Base-by-base conservation (phyloP, 2,888 invertebrate genomes). In the Netelia inedita region DNA sequence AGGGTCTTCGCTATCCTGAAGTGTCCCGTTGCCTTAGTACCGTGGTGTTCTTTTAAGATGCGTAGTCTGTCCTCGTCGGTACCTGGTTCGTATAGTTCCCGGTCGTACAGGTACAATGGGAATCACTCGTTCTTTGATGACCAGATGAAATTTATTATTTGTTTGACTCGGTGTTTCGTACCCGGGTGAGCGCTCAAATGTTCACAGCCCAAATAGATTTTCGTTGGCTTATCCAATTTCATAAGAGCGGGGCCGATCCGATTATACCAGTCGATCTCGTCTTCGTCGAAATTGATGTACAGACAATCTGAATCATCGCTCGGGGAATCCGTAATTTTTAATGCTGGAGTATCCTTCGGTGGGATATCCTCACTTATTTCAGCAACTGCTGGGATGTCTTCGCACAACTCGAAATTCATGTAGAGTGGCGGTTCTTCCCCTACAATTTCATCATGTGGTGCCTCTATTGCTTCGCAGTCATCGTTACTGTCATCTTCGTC, bases 311-410 rank as follows among this genome's bases (percentile, higher is more conserved):
- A 5, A 23, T 2, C 43, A 2, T 57, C 10, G 0, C 19, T 59
- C 9, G 76, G 66, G 2, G 66, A 21, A 57, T 76, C 59, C 28
- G 53, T 41, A 11, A 76, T 68, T 19, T 68, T 68, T 14, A 76
- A 3, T 2, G 46, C 9, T n/a, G 43, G 55, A 9, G 28, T 43
- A 9, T 75, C 43, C 1, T 0, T 75, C 9, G 65, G 66, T 21
- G 75, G 75, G n/a, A 0, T 21, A 11, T 75, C 35, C 21, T 75
- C 75, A 6, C 35, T 66, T 14, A 75, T 66, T 41, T 75, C 55
- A 6, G 65, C 10, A 9, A 75, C 75, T 1, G 16, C 3, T 0
- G 66, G 75, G 6, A 65, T 55, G 1, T 55, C 2, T 8, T 53
- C 21, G 2, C 35, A 9, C 1, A 75, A 21, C 14, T 75, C 75